Evolutionary conservation across 2,888 invertebrate genomes (phyloP).

Genomic region (Argyresthia albistria): DNA sequence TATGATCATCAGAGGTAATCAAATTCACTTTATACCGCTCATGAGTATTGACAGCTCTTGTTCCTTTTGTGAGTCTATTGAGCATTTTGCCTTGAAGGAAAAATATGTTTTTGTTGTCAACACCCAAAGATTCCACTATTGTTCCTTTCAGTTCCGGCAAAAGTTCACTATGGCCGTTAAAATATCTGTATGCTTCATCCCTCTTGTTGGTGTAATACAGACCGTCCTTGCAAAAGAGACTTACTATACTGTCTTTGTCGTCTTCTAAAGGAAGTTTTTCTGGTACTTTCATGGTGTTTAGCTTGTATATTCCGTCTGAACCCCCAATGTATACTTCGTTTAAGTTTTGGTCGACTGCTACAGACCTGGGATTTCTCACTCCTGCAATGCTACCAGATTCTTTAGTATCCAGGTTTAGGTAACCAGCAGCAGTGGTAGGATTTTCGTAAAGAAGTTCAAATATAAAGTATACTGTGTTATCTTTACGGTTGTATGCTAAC

Average conservation of each 20-base stretch:
- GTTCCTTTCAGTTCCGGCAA: constrained; percentile 33
- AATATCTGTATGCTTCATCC: constrained; percentile 40
- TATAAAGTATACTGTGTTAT: constrained; percentile 48
- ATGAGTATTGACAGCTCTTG: constrained; percentile 37
- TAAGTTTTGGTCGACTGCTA: constrained; percentile 39
- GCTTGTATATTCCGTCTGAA: constrained; percentile 39
- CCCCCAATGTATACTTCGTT: constrained; percentile 48
- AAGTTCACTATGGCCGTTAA: constrained; percentile 29
- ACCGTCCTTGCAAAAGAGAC: constrained; percentile 38
- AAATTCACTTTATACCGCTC: constrained; percentile 31
- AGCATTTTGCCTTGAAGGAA: constrained; percentile 33
- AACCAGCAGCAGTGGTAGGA: constrained; percentile 32
- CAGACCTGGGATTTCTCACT: constrained; percentile 44
- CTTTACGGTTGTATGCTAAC: constrained; percentile 35
- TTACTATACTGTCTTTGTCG: constrained; percentile 41
- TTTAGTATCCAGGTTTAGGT: constrained; percentile 30
- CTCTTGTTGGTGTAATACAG: constrained; percentile 38
- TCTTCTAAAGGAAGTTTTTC: constrained; percentile 33
- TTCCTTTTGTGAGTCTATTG: constrained; percentile 41
- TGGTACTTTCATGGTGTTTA: constrained; percentile 34
- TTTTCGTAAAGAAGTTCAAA: constrained; percentile 34
- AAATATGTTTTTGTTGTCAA: constrained; percentile 48
- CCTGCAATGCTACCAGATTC: constrained; percentile 35
- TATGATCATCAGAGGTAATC: constrained; percentile 33
- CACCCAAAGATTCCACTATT: constrained; percentile 32